A percentile compares a stretch with the other conserved stretches of the same genome.
Conservation (phyloP, 2,113 vertebrate genomes). For the Cygnus buccinator region DNA sequence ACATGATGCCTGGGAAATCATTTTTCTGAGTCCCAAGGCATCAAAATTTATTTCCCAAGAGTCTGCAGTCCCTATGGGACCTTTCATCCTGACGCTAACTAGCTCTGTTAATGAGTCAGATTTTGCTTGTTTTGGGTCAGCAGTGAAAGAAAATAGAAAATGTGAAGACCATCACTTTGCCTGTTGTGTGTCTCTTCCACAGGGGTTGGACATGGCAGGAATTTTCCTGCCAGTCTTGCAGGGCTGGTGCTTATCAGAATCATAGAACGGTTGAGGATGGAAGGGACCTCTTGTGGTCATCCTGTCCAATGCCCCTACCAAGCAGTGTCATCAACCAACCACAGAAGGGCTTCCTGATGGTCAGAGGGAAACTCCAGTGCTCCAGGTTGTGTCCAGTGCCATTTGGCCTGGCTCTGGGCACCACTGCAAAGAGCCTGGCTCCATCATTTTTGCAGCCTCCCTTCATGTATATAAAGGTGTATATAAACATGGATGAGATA, state of each 20-base stretch:
- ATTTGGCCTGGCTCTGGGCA: neutral
- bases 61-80: neutral
- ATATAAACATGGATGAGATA: neutral
- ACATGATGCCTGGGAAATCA: neutral
- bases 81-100: neutral
- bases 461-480: neutral
- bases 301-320: neutral
- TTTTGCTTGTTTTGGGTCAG: neutral
- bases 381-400: neutral
- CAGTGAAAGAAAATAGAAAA: neutral
- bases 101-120: neutral
- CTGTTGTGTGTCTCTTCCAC: accelerated
- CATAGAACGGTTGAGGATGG: neutral
- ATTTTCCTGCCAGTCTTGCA: neutral
- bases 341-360: neutral
- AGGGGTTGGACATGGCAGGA: neutral
- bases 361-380: neutral
- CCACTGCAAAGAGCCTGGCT: neutral
- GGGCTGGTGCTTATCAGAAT: neutral
- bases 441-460: neutral
- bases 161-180: neutral
- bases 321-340: no score
- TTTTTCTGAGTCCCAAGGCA: neutral
- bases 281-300: neutral
- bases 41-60: neutral